phyloP scores from a whole-genome alignment of 2,797 vertebrate genomes.

The Salmo trutta region DNA sequence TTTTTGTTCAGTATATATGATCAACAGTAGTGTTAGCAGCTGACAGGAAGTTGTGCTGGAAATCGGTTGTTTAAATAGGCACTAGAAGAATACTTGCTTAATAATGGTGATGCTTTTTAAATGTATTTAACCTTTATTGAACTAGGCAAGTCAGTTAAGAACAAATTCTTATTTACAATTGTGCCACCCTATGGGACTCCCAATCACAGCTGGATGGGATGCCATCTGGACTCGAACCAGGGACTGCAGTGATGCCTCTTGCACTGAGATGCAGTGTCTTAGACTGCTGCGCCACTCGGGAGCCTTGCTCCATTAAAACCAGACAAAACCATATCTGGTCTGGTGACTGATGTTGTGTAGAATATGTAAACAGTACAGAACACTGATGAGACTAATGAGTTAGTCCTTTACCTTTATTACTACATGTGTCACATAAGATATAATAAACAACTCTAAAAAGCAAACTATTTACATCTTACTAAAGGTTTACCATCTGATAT shows the following conservation, averaged over 20 bases:
- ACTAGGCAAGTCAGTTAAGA: no score
- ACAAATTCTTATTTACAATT: no score
- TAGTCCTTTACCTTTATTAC: neutral
- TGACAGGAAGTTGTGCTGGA: neutral
- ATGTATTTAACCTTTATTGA: no score
- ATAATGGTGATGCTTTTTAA: neutral
- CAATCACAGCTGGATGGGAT: no score
- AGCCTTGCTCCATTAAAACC: neutral
- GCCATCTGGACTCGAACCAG: no score
- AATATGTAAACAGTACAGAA: no score
- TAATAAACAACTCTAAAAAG: constrained; percentile 2
- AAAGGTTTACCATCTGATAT: constrained; percentile 2
- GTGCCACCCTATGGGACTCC: no score
- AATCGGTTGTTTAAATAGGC: neutral
- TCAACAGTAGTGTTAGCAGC: neutral
- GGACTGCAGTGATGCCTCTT: no score
- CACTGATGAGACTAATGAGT: neutral
- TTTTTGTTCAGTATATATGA: no score
- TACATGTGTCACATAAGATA: neutral
- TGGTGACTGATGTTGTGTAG: no score
- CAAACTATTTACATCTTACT: constrained; percentile 4
- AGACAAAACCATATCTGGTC: neutral
- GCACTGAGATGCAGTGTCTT: no score
- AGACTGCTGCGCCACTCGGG: no score
- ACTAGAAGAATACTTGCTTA: neutral